A percentile compares a stretch with the other conserved stretches of the same genome.
phyloP scores from a whole-genome alignment of 2,888 invertebrate species.

The Merodon equestris region DNA sequence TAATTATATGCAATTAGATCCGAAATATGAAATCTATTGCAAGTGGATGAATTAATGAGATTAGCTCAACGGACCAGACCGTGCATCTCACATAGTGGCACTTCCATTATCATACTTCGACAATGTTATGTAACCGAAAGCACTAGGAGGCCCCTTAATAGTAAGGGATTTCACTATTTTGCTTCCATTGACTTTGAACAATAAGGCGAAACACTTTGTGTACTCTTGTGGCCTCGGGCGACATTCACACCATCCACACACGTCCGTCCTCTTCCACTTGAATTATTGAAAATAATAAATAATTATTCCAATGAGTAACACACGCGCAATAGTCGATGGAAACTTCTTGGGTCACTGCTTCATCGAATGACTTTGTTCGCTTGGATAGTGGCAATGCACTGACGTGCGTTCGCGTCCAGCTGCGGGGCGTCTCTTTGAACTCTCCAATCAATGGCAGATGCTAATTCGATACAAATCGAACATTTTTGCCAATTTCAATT shows the following conservation, averaged over 20 bases:
- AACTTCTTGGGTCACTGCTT: slow-evolving; percentile 55
- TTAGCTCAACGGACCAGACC: slow-evolving; percentile 50
- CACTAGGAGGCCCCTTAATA: slow-evolving; percentile 38
- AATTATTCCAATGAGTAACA: slow-evolving; percentile 11
- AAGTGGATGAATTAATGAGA: slow-evolving; percentile 46
- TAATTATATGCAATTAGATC: slow-evolving; percentile 42
- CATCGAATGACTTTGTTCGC: not conserved
- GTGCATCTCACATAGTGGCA: not conserved
- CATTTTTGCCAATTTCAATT: slow-evolving; percentile 61
- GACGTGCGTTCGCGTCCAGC: slow-evolving; percentile 59
- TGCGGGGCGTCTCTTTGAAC: slow-evolving; percentile 59
- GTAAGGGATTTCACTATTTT: slow-evolving; percentile 40
- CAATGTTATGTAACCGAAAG: slow-evolving; percentile 37
- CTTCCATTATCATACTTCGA: slow-evolving; percentile 11
- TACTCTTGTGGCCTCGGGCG: slow-evolving; percentile 64
- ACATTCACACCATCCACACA: slow-evolving; percentile 60
- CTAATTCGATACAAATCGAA: slow-evolving; percentile 57
- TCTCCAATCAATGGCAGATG: slow-evolving; percentile 57
- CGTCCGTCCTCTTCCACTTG: slow-evolving; percentile 55
- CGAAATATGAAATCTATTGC: slow-evolving; percentile 34
- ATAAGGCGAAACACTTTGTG: slow-evolving; percentile 48
- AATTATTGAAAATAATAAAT: slow-evolving; percentile 49
- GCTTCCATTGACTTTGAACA: slow-evolving; percentile 29
- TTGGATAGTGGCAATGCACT: not conserved
- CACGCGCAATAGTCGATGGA: not conserved